Evolutionary conservation across 2,797 vertebrate genomes (phyloP), one percentile per base, ranked within the genome.

Genomic region (Spinus pinus): DNA sequence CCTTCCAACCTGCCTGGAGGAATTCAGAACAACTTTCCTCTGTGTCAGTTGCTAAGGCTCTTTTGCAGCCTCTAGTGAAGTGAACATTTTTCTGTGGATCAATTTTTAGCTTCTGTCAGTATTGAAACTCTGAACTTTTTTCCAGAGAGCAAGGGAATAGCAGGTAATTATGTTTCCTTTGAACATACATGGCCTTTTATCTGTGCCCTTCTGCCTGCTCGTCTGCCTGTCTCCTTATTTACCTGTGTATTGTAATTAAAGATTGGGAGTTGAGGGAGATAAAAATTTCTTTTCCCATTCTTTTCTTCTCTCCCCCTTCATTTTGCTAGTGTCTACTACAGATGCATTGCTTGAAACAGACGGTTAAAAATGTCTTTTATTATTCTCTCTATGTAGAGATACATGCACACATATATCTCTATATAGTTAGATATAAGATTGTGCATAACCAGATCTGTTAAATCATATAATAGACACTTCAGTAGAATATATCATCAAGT

Each of bases 1-100:
- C 94, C 94, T 97, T 97, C 97, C 97, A 97, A 97, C 83, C 88
- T 2, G 96, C 96, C 97, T 95, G 95, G 92, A 97, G 96, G 96
- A 97, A 97, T 96, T 97, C 95, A 95, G 93, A 96, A 81, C 95
- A 96, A 96, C 93, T 94, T 97, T 94, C 86, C 96, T 96, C 95
- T 95, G 95, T 93, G 92, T 97, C 93, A 91, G 92, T 94, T 94
- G 93, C 86, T 83, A 88, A 95, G 86, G 74, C 39, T 97, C 88
- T 94, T 91, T 86, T 87, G 62, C 88, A 95, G 95, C 97, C 95
- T 96, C 92, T 66, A 97, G 96, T 97, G 95, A 97, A 97, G 93
- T 78, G 94, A 96, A 95, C 91, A 91, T 92, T 94, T 96, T 97
- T 95, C 89, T 96, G 49, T 89, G 92, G 96, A 96, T 97, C 95